Base-by-base conservation (phyloP, 2,113 vertebrate species). In the Gnathonemus echidnorhynchus region DNA sequence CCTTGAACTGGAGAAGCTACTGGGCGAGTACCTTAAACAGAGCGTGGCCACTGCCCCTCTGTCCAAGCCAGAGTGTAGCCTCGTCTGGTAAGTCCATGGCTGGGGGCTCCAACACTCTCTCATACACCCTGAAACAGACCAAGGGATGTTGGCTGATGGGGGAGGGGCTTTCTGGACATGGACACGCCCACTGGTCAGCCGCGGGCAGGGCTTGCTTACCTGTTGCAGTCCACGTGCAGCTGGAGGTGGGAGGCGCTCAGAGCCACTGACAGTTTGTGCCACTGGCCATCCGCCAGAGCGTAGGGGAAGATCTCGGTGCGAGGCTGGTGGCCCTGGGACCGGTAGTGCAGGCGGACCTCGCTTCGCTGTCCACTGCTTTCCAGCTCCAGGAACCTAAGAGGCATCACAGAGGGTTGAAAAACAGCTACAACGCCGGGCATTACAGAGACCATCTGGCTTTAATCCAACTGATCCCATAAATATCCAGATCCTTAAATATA, bases 261-360 rank as follows among this genome's bases (percentile, higher is more conserved):
- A 83, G 97, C 96, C 92, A 98, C 90, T 52, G 97, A 97, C 91
- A 98, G 94, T 80, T 95, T 96, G 93, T 98, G 97, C 97, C 97
- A 98, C 93, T 96, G 97, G 89, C 95, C 95, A 92, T 97, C 97
- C 89, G 97, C 97, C 95, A 98, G 92, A 93, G 96, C 96, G 89
- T 98, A 98, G 45, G 97, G 97, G 92, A 98, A 97, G 62, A 97
- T 95, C 95, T 98, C 97, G 0, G 95, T 97, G 93, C 96, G 97
- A 45, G 96, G 95, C 53, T 91, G 96, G 90, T 95, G 95, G 39
- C 94, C 95, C 91, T 93, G 93, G 4, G 96, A 95, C 90, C 94
- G 96, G 92, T 97, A 98, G 94, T 97, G 97, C 74, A 98, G 95
- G 58, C 97, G 95, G 91, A 98, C 94, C 94, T 98, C 97, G 94